These are phyloP conservation scores for Sebastes taczanowskii DNA, from an alignment of 2,797 vertebrate genomes.

Conservation along the genomic window DNA sequence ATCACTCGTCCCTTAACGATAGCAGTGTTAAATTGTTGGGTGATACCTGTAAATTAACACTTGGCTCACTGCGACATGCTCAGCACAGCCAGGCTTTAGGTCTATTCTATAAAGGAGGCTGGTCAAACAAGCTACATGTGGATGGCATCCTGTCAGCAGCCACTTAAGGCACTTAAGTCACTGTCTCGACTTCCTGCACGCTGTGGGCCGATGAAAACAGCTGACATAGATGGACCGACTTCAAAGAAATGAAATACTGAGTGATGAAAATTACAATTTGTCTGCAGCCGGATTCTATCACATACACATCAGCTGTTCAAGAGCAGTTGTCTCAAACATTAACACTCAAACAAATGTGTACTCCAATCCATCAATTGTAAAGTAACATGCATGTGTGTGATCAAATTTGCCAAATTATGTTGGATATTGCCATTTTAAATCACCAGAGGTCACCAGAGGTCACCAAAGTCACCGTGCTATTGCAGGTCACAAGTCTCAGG, in stretches of 20 bases:
- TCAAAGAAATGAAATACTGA: conserved; percentile 1
- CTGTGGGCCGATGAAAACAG: neutral
- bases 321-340: neutral
- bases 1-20: neutral
- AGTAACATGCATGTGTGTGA: neutral
- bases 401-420: neutral
- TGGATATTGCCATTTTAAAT: too few relatives aligned
- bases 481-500: too few relatives aligned
- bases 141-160: conserved; percentile 20
- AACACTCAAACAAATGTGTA: neutral
- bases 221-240: neutral
- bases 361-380: neutral
- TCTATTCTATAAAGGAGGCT: neutral
- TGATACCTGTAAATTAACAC: conserved; percentile 32
- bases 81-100: neutral
- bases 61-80: neutral
- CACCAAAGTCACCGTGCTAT: too few relatives aligned
- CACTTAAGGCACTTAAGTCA: neutral
- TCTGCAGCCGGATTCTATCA: neutral
- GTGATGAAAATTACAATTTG: conserved; percentile 16
- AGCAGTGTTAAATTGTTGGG: neutral
- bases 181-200: neutral
- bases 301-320: conserved; percentile 2
- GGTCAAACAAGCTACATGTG: neutral
- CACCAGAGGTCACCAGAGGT: too few relatives aligned